These are phyloP conservation scores for Parauchenoglanis ngamensis DNA, from an alignment of 2,797 vertebrate species.

Conservation along the genomic window DNA sequence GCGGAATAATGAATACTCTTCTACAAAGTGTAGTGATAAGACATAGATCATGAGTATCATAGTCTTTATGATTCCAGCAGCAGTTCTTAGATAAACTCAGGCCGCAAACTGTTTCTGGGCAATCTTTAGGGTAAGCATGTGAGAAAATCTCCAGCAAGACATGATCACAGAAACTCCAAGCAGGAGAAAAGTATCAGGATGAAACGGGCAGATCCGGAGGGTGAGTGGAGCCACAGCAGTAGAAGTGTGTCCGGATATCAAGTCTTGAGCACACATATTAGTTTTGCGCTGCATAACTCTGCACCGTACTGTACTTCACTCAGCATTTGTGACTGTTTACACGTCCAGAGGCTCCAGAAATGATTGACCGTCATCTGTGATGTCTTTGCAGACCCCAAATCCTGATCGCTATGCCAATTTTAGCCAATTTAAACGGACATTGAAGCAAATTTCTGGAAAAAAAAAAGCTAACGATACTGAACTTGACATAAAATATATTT, in stretches of 20 bases:
- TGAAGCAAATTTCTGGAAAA: neutral
- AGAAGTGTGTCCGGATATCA: constrained; percentile 28
- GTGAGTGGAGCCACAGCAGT: neutral
- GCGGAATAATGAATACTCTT: neutral
- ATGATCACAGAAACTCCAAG: neutral
- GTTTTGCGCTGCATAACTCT: constrained; percentile 12
- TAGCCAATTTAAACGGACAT: neutral
- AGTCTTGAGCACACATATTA: constrained; percentile 34
- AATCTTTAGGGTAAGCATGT: neutral
- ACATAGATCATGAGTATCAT: neutral
- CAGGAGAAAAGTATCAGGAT: neutral
- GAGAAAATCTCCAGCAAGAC: neutral
- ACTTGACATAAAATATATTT: neutral
- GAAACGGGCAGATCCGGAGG: neutral
- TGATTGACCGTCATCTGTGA: constrained; percentile 1
- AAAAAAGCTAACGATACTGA: neutral
- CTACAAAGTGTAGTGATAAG: neutral
- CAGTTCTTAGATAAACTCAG: neutral
- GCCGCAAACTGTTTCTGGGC: neutral
- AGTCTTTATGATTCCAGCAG: neutral
- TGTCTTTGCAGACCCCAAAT: constrained; percentile 14
- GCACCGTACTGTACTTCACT: constrained; percentile 25
- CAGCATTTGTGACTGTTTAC: constrained; percentile 10
- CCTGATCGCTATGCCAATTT: neutral
- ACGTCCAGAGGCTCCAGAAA: constrained; percentile 24